Base-by-base conservation (phyloP, 64 coral and sea anemone genomes). In the Montipora efflorescens region DNA sequence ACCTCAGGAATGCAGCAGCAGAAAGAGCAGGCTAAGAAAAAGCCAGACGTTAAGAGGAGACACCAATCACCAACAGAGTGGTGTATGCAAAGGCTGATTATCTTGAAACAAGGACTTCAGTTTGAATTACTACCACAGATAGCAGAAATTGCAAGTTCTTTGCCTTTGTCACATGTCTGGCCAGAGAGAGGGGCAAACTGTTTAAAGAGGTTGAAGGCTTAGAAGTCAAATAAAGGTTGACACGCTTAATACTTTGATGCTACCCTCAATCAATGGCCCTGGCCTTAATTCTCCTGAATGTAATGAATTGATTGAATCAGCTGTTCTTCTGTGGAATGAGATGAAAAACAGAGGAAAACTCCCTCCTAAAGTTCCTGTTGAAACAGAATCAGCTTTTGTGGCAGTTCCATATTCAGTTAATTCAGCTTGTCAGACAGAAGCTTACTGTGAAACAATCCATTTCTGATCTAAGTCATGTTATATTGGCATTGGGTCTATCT, bases 321-420 rank as follows among this genome's bases (percentile, higher is more conserved):
- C 67, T 71, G 14, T 71, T 71, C 3, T 20, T 74, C 71, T 74
- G 16, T 74, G 71, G 71, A 74, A n/a, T 74, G 3, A 74, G 19
- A 74, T 44, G 70, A 74, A 28, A 74, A 74, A 74, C n/a, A 74
- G 71, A 74, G 5, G 25, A n/a, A 74, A 74, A 74, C 71, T 74
- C 71, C 71, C 71, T 74, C 22, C 71, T 74, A 74, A 74, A 74
- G 71, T 36, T 74, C n/a, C 71, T 1, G 22, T 25, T 18, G 71
- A 74, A 74, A 74, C 71, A 20, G 71, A 28, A 23, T 74, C 36
- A 36, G 36, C 36, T 36, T 36, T 36, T 36, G 36, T 36, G 71
- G 71, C 71, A 74, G 20, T 36, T 36, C 71, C 7, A 74, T 11
- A 20, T 36, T 74, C 71, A 28, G 71, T 74, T 74, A 23, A 36